phyloP scores from a whole-genome alignment of 2,113 vertebrate genomes.

The Acanthisitta chloris region DNA sequence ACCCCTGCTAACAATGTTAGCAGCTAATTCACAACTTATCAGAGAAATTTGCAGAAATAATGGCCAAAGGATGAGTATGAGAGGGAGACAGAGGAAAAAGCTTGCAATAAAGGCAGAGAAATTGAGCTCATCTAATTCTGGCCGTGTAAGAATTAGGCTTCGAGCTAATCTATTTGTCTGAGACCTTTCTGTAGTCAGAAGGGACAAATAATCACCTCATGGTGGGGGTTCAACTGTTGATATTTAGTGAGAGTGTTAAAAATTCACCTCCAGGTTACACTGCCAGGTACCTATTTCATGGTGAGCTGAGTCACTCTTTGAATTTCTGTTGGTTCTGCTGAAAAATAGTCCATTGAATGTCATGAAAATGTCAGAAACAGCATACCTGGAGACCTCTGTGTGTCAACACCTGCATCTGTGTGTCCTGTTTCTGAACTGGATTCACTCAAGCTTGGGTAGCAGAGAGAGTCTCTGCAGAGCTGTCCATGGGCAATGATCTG shows the following conservation, averaged over 20 bases:
- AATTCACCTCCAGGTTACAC: neutral
- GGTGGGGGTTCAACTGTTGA: neutral
- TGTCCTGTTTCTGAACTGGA: neutral
- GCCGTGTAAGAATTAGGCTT: neutral
- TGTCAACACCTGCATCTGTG: neutral
- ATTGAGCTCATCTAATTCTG: neutral
- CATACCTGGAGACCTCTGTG: neutral
- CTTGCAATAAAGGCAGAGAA: neutral
- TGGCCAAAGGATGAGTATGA: neutral
- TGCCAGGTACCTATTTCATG: neutral
- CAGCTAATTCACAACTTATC: neutral
- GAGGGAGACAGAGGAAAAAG: neutral
- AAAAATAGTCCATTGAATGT: neutral
- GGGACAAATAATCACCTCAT: neutral
- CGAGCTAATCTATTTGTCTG: neutral
- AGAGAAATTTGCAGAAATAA: neutral
- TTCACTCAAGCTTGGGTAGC: neutral
- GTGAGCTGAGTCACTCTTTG: neutral
- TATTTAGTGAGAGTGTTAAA: neutral
- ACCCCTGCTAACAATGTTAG: neutral
- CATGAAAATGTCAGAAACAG: neutral
- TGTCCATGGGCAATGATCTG: neutral
- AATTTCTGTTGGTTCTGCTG: neutral
- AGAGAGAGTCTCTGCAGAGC: neutral
- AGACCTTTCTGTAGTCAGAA: neutral